phyloP scores from a whole-genome alignment of 2,888 invertebrate species.

The Antheraea yamamai region DNA sequence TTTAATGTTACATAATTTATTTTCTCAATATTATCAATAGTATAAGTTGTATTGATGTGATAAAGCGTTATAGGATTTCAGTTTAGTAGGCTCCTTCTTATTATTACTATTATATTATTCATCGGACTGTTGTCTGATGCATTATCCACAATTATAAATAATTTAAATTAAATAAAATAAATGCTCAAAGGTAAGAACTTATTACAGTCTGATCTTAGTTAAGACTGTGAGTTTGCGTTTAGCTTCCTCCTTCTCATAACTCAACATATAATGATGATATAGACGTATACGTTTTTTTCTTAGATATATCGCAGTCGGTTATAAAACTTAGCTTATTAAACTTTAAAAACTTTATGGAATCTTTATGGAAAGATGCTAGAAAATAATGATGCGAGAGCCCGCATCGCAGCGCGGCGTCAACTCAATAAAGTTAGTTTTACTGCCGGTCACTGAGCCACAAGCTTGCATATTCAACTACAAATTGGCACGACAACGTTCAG shows the following conservation, averaged over 20 bases:
- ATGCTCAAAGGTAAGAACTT: neutral
- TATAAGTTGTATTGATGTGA: too few relatives aligned
- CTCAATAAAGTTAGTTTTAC: conserved; percentile 11
- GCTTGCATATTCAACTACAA: conserved; percentile 18
- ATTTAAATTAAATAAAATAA: neutral
- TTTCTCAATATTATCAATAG: too few relatives aligned
- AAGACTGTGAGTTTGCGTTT: neutral
- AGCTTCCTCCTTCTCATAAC: too few relatives aligned
- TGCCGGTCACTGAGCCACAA: conserved; percentile 9
- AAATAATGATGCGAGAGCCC: neutral
- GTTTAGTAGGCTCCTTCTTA: too few relatives aligned
- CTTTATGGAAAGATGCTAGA: neutral
- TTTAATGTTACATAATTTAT: too few relatives aligned
- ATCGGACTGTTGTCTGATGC: too few relatives aligned
- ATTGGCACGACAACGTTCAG: conserved; percentile 3
- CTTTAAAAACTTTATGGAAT: neutral
- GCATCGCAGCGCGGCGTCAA: neutral
- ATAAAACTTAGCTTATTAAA: neutral
- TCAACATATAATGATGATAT: too few relatives aligned
- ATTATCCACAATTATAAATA: too few relatives aligned
- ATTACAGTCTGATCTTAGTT: neutral
- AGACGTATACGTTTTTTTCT: too few relatives aligned
- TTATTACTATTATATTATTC: too few relatives aligned
- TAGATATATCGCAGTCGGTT: too few relatives aligned
- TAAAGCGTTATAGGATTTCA: too few relatives aligned